These are phyloP conservation scores for Etheostoma nigrum DNA, from an alignment of 2,797 vertebrate species.

Conservation along the genomic window DNA sequence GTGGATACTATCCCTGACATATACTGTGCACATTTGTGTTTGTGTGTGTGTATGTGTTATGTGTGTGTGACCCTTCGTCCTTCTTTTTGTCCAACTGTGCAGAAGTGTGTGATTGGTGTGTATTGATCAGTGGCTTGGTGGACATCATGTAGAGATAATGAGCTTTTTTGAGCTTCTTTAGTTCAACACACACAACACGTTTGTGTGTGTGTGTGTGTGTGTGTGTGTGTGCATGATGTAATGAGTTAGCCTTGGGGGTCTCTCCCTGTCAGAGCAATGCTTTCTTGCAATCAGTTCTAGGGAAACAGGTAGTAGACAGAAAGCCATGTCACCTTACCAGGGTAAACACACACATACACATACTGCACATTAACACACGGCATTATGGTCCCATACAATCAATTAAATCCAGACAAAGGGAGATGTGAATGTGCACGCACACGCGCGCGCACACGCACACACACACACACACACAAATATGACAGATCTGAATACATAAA, in stretches of 20 bases:
- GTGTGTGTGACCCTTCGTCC: slow-evolving; percentile 2
- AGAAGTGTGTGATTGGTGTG: slow-evolving; percentile 59
- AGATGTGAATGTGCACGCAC: slow-evolving; percentile 25
- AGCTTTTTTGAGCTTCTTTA: slow-evolving; percentile 67
- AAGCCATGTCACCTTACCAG: slow-evolving; percentile 71
- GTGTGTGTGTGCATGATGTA: slow-evolving; percentile 35
- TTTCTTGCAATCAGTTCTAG: slow-evolving; percentile 82
- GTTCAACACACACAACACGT: slow-evolving; percentile 37
- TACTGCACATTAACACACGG: slow-evolving; percentile 54
- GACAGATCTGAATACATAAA: slow-evolving; percentile 40
- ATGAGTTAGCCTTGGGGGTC: slow-evolving; percentile 70
- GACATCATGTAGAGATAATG: slow-evolving; percentile 75
- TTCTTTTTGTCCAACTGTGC: slow-evolving; percentile 41
- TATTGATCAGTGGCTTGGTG: slow-evolving; percentile 69
- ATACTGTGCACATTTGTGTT: background rate
- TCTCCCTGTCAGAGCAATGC: slow-evolving; percentile 67
- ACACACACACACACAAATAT: slow-evolving; percentile 56
- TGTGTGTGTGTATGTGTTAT: background rate
- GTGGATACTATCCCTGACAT: background rate
- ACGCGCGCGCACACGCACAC: slow-evolving; percentile 21
- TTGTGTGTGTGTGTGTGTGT: slow-evolving; percentile 21
- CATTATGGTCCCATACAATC: slow-evolving; percentile 62
- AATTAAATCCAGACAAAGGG: slow-evolving; percentile 78
- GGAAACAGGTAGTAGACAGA: slow-evolving; percentile 78
- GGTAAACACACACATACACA: slow-evolving; percentile 58